Percentiles rank a stretch among this genome's conserved stretches.
These are phyloP conservation scores for Eumaeus atala DNA, from an alignment of 1,140 invertebrate species.

Conservation along the genomic window DNA sequence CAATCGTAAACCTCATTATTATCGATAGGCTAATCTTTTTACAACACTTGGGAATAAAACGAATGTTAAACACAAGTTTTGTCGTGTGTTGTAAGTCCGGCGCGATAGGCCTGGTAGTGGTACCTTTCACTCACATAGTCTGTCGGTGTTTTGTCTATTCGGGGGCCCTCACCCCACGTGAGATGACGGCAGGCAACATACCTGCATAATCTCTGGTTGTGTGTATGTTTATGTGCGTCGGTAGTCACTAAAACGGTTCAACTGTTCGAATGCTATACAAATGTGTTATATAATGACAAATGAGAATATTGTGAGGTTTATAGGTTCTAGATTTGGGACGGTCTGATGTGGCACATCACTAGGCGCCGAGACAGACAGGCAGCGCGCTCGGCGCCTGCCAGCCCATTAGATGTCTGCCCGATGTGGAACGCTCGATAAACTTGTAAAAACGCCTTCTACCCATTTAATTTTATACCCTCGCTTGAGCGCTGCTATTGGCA, in stretches of 20 bases:
- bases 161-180: too few relatives aligned
- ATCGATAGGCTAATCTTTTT: constrained; percentile 36
- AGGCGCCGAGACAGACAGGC: constrained; percentile 61
- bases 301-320: constrained; percentile 25
- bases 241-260: neutral
- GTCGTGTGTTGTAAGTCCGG: too few relatives aligned
- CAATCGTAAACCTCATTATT: constrained; percentile 29
- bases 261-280: too few relatives aligned
- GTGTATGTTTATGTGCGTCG: neutral
- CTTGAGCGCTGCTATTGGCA: constrained; percentile 69
- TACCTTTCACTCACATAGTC: too few relatives aligned
- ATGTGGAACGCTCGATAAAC: constrained; percentile 72
- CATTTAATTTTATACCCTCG: constrained; percentile 71
- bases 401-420: constrained; percentile 67
- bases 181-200: too few relatives aligned
- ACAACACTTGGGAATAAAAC: neutral
- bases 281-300: too few relatives aligned
- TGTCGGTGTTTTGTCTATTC: too few relatives aligned
- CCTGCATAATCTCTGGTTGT: too few relatives aligned
- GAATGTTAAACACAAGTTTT: too few relatives aligned
- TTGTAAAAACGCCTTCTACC: constrained; percentile 73
- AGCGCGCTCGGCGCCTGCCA: constrained; percentile 63
- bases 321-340: constrained; percentile 28
- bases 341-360: constrained; percentile 37
- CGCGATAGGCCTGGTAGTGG: too few relatives aligned